phyloP scores from a whole-genome alignment of 2,113 vertebrate genomes.

The Stegostoma tigrinum region DNA sequence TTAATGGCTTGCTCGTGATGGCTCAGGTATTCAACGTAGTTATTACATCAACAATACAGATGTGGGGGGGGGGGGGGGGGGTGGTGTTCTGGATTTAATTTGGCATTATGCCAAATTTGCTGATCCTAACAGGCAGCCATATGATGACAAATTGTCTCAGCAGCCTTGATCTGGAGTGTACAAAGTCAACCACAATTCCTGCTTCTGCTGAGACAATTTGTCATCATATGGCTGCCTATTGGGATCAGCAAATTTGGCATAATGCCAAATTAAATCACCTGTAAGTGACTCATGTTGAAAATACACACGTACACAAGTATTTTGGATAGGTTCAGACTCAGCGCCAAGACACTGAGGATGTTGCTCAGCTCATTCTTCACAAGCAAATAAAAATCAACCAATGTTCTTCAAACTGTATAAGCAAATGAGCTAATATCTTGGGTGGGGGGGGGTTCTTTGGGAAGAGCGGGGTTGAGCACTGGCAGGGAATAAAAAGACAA shows the following conservation, averaged over 20 bases:
- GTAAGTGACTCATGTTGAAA: neutral
- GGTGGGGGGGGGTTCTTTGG: neutral
- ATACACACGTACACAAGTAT: neutral
- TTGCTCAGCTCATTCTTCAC: neutral
- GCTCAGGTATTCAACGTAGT: neutral
- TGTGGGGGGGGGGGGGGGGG: too few species aligned
- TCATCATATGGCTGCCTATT: too few species aligned
- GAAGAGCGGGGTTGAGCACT: neutral
- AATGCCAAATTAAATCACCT: too few species aligned
- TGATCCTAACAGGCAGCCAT: neutral
- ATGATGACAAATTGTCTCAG: neutral
- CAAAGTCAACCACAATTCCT: neutral
- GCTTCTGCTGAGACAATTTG: too few species aligned
- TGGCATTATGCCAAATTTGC: neutral
- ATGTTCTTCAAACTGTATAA: neutral
- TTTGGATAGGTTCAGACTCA: neutral
- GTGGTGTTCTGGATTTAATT: neutral
- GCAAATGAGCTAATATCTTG: neutral
- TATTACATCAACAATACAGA: neutral
- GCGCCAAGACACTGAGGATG: neutral
- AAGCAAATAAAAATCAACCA: neutral
- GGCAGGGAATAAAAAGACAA: neutral
- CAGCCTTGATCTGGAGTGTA: neutral
- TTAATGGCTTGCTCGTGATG: neutral
- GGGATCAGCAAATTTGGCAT: too few species aligned